A percentile compares a stretch with the other conserved stretches of the same genome.
phyloP scores from a whole-genome alignment of 2,888 invertebrate genomes.

The Drosophila macrospina region DNA sequence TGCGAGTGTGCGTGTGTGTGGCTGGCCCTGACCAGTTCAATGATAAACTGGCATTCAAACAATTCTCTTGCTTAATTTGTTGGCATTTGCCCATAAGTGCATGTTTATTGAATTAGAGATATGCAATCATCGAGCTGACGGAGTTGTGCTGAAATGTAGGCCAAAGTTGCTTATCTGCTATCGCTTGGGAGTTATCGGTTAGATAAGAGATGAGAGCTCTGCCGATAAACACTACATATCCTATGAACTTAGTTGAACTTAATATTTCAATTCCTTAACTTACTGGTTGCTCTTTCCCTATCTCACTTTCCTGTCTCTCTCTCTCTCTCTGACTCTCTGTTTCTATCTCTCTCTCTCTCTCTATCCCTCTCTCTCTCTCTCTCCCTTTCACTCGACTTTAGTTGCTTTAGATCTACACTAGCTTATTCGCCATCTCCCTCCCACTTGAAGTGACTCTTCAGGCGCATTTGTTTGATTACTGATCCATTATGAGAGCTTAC shows the following conservation, averaged over 20 bases:
- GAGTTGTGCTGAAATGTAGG: background rate
- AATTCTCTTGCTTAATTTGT: slow-evolving; percentile 57
- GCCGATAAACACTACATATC: too few species aligned
- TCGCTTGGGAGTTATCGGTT: too few species aligned
- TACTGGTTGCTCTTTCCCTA: too few species aligned
- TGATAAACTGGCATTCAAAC: slow-evolving; percentile 48
- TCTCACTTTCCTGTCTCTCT: too few species aligned
- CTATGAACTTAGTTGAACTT: too few species aligned
- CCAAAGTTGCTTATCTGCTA: background rate
- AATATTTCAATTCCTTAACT: too few species aligned
- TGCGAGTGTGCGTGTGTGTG: slow-evolving; percentile 42
- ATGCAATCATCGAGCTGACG: too few species aligned
- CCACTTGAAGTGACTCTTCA: background rate
- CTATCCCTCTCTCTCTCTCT: too few species aligned
- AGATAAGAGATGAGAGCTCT: too few species aligned
- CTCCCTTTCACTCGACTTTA: background rate
- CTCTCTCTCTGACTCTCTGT: too few species aligned
- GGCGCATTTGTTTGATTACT: slow-evolving; percentile 42
- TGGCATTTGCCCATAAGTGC: slow-evolving; percentile 20
- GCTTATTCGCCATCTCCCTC: background rate
- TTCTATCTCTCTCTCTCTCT: too few species aligned
- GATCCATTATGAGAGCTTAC: slow-evolving; percentile 37
- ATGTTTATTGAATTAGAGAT: slow-evolving; percentile 34
- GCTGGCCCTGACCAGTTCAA: slow-evolving; percentile 35
- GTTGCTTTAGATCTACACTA: background rate